Base-by-base conservation (phyloP, 2,113 vertebrate species). In the Heterocephalus glaber region DNA sequence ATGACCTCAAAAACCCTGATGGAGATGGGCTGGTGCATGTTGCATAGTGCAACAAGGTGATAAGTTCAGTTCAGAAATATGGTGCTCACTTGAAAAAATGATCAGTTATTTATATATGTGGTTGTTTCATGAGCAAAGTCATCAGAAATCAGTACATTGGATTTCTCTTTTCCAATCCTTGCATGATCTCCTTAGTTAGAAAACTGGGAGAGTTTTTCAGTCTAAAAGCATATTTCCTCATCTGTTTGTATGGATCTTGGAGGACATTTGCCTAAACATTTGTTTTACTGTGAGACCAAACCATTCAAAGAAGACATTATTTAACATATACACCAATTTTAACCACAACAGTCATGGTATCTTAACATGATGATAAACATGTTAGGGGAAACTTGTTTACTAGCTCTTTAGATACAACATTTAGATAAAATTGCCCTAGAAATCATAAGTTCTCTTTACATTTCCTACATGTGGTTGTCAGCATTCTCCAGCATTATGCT, bases 301-400 rank as follows among this genome's bases (percentile, higher is more conserved):
- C 82, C 72, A 49, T 92, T 92, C 80, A 87, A 86, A 90, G 7
- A 83, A 80, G 56, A 38, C 3, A 52, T 83, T 93, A 89, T 74
- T 92, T 92, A 63, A 74, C 63, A 76, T 38, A 85, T 44, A 60
- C 13, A 79, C 41, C 24, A 54, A 49, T 86, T 93, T 81, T 44
- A 68, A 66, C 6, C 68, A 82, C 79, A 79, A 7, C 60, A 24
- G 61, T 94, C 38, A 58, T 44, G 30, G 3, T 79, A 58, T 85
- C 74, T 72, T 63, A 88, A 28, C 14, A 11, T 38, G 52, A 79
- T 60, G 41, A 47, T 60, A 70, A 93, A 83, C 38, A 47, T 47
- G 58, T 52, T 65, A 10, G 92, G 80, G 63, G 10, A 83, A 65
- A 14, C 7, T 65, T 90, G 54, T 80, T 95, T 92, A 91, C 47